Base-by-base conservation (phyloP, 2,113 vertebrate genomes). In the Xiphias gladius region DNA sequence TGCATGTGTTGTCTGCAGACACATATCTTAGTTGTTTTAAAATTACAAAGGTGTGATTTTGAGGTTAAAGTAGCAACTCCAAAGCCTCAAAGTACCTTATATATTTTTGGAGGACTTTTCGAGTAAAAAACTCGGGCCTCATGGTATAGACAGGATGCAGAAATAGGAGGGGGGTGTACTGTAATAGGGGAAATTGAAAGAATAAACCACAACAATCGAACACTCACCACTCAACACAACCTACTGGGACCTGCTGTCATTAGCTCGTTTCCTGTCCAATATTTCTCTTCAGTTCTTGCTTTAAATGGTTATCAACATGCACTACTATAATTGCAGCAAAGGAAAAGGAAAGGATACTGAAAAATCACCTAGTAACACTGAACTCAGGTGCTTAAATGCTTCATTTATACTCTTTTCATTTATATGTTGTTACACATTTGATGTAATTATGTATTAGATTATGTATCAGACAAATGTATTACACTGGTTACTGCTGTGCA, bases 201-300 rank as follows among this genome's bases (percentile, higher is more conserved):
- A 85, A 74, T 71, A 79, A 88, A 91, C 91, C 91, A 90, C 89
- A 93, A 90, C 82, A 90, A 83, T 83, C 65, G 73, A 85, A 80
- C 68, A 64, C 41, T 82, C 61, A 78, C 67, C 72, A 82, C 80
- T 83, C 75, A 55, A 88, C 79, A 70, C 50, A 61, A 67, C 62
- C 50, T 86, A 26, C 52, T 41, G 28, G 78, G 39, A 71, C 64
- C 68, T 79, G 61, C 2, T 82, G n/a, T 62, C 64, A 68, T 85
- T 82, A 68, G 28, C 17, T 22, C 7, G 32, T 82, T 92, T 91
- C 87, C 90, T 91, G 80, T 87, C 81, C 76, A 89, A 86, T 78
- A 79, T 69, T 73, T 76, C 2, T 67, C 52, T 75, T 50, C 9
- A 64, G 1, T 46, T 77, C 48, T 73, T n/a, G n/a, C n/a, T n/a